Conservation (phyloP, 2,888 invertebrate species). For the Luffia ferchaultella region DNA sequence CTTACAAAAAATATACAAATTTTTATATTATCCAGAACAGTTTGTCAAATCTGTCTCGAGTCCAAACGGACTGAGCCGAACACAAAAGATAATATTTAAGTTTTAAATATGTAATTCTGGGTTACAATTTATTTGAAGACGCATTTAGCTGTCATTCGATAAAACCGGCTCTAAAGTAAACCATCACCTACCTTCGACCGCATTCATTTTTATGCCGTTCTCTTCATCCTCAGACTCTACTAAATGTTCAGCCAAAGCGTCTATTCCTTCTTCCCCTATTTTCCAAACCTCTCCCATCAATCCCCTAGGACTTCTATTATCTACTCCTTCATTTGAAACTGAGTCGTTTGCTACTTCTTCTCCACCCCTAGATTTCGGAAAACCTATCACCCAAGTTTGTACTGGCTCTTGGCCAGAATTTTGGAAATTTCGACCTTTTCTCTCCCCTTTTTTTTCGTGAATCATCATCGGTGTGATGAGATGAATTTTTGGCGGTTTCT, state of each 20-base stretch:
- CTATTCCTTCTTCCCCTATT: slow-evolving; percentile 39
- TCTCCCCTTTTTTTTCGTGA: slow-evolving; percentile 28
- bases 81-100: too few species aligned
- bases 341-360: slow-evolving; percentile 2
- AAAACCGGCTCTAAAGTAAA: too few species aligned
- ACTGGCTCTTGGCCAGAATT: slow-evolving; percentile 17
- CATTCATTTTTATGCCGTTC: slow-evolving; percentile 36
- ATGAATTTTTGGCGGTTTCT: slow-evolving; percentile 47
- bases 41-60: too few species aligned
- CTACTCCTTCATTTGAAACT: slow-evolving; percentile 3
- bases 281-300: slow-evolving; percentile 34
- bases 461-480: slow-evolving; percentile 35
- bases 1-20: too few species aligned
- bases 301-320: slow-evolving; percentile 25
- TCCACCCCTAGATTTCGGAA: slow-evolving; percentile 3
- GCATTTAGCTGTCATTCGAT: too few species aligned
- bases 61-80: too few species aligned
- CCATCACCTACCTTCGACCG: slow-evolving; percentile 49
- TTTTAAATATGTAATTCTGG: too few species aligned
- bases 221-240: slow-evolving; percentile 37
- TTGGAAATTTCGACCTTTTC: slow-evolving; percentile 44
- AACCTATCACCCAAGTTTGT: slow-evolving; percentile 47
- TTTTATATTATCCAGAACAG: too few species aligned
- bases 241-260: slow-evolving; percentile 42
- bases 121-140: too few species aligned